A percentile compares a stretch with the other conserved stretches of the same genome.
Evolutionary conservation across 1,140 invertebrate species (phyloP).

Genomic region (Hyphantria cunea): DNA sequence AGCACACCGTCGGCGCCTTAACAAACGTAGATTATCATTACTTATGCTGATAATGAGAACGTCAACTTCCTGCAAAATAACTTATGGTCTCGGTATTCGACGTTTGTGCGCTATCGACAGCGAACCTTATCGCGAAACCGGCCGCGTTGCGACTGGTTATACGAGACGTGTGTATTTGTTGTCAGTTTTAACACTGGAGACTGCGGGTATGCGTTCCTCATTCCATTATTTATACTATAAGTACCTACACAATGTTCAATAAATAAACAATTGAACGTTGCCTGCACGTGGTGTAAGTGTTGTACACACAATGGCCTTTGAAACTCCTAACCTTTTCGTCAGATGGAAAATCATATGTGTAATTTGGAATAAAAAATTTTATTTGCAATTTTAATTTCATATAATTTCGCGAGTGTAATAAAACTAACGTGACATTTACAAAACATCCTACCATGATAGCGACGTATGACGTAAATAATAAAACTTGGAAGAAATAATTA

Average conservation of each 20-base stretch:
- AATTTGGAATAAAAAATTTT: no score
- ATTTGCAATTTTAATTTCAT: no score
- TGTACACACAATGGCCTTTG: constrained; percentile 40
- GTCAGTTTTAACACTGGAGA: constrained; percentile 46
- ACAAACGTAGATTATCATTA: constrained; percentile 62
- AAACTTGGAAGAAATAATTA: no score
- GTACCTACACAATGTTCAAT: constrained; percentile 60
- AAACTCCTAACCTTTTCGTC: constrained; percentile 22
- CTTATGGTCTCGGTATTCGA: constrained; percentile 43
- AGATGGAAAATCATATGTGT: neutral
- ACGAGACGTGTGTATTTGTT: constrained; percentile 45
- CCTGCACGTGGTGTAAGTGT: constrained; percentile 42
- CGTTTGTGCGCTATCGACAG: constrained; percentile 50
- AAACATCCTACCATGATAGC: no score
- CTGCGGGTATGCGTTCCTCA: constrained; percentile 46
- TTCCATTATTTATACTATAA: constrained; percentile 48
- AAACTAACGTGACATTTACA: no score
- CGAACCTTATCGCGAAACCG: constrained; percentile 54
- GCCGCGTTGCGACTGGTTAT: constrained; percentile 41
- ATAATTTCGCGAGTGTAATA: no score
- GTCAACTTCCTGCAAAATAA: constrained; percentile 64
- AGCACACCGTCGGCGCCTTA: constrained; percentile 49
- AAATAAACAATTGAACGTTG: constrained; percentile 57
- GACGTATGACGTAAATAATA: no score
- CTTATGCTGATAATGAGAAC: constrained; percentile 65